Conservation (phyloP, 2,113 vertebrate species). For the Triplophysa dalaica region DNA sequence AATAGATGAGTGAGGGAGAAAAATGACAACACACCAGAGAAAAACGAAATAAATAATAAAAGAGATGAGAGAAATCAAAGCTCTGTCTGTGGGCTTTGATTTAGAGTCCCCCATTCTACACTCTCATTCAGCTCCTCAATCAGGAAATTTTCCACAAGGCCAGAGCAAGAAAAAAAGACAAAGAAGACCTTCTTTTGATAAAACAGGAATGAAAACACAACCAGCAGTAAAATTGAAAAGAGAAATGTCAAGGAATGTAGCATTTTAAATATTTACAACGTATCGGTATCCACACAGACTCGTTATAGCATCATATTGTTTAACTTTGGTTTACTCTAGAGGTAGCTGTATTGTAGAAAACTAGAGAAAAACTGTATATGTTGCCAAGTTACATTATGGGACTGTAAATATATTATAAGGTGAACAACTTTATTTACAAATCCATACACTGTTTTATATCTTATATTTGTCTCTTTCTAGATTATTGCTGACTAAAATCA, state of each 20-base stretch:
- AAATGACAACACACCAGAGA: constrained; percentile 43
- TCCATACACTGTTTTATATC: too few species aligned
- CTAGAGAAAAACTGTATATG: neutral
- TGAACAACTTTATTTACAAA: neutral
- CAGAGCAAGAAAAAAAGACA: constrained; percentile 38
- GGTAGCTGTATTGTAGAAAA: neutral
- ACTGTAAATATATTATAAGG: neutral
- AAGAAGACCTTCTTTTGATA: constrained; percentile 33
- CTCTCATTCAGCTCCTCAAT: constrained; percentile 61
- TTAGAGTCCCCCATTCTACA: constrained; percentile 50
- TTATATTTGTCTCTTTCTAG: too few species aligned
- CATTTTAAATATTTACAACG: constrained; percentile 28
- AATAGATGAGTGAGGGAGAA: constrained; percentile 34
- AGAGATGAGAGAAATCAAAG: constrained; percentile 63
- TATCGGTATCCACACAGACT: neutral
- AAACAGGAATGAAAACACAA: constrained; percentile 41
- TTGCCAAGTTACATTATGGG: neutral
- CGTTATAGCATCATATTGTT: neutral
- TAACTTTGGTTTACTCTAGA: neutral
- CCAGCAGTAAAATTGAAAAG: neutral
- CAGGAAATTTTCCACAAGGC: constrained; percentile 60
- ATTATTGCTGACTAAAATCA: too few species aligned
- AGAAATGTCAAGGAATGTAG: constrained; percentile 20
- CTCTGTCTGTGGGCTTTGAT: constrained; percentile 65
- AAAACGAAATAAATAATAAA: constrained; percentile 42